Evolutionary conservation across 2,888 invertebrate genomes (phyloP).

Genomic region (Agapostemon virescens): DNA sequence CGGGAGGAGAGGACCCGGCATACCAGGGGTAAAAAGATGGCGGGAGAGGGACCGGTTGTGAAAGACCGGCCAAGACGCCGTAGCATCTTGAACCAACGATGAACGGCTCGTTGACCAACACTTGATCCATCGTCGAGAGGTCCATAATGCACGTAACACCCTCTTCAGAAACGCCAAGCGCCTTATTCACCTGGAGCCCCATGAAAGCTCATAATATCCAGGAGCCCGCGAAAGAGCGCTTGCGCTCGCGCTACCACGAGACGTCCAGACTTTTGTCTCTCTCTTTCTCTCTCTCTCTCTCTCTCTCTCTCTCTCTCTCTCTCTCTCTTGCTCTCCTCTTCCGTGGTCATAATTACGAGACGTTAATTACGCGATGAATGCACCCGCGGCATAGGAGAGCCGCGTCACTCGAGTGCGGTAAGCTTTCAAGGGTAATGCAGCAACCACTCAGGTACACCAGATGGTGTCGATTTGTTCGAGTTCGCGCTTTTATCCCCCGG

Average conservation of each 20-base stretch:
- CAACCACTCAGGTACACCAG: slow-evolving; percentile 68
- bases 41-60: slow-evolving; percentile 26
- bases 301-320: slow-evolving; percentile 30
- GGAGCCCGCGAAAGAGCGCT: slow-evolving; percentile 48
- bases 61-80: slow-evolving; percentile 58
- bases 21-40: slow-evolving; percentile 25
- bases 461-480: slow-evolving; percentile 65
- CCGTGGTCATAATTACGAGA: slow-evolving; percentile 73
- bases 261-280: slow-evolving; percentile 55
- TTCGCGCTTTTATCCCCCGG: slow-evolving; percentile 42
- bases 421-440: slow-evolving; percentile 64
- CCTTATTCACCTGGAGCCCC: slow-evolving; percentile 69
- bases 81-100: slow-evolving; percentile 59
- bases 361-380: slow-evolving; percentile 76
- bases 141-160: slow-evolving; percentile 67
- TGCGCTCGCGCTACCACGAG: slow-evolving; percentile 41
- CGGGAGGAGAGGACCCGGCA: not conserved
- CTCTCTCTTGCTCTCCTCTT: slow-evolving; percentile 28
- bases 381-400: slow-evolving; percentile 53
- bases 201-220: slow-evolving; percentile 73
- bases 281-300: slow-evolving; percentile 46
- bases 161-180: slow-evolving; percentile 66
- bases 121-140: slow-evolving; percentile 64
- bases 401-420: slow-evolving; percentile 57
- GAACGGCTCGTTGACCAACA: slow-evolving; percentile 65